These are phyloP conservation scores for Myopa testacea DNA, from an alignment of 2,888 invertebrate species.

Conservation along the genomic window DNA sequence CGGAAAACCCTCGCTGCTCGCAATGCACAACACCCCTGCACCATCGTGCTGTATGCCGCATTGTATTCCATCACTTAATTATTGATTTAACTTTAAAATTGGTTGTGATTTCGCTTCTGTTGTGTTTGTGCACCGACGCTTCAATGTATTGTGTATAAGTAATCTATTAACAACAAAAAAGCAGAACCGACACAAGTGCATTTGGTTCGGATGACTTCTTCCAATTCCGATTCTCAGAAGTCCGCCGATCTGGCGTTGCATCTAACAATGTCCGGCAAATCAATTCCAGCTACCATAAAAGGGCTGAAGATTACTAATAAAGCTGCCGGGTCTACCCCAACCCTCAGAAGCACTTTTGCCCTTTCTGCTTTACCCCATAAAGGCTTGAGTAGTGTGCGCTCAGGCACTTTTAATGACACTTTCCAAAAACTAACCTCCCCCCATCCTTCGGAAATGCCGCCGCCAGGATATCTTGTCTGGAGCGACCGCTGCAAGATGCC, in stretches of 20 bases:
- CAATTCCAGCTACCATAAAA: too few relatives aligned
- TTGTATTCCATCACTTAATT: neutral
- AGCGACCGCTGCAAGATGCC: conserved; percentile 75
- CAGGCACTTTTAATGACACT: conserved; percentile 18
- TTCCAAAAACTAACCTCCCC: conserved; percentile 9
- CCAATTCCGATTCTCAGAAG: too few relatives aligned
- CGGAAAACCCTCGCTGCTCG: too few relatives aligned
- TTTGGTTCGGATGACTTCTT: neutral
- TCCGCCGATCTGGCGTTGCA: neutral
- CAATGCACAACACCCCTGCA: too few relatives aligned
- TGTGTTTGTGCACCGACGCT: neutral
- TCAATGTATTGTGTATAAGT: neutral
- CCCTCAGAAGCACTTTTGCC: neutral
- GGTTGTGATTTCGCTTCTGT: conserved; percentile 1
- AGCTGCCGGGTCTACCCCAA: neutral
- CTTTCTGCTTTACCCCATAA: conserved; percentile 18
- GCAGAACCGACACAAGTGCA: conserved; percentile 32
- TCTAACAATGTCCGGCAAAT: neutral
- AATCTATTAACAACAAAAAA: neutral
- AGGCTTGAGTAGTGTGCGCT: neutral
- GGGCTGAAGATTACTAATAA: too few relatives aligned
- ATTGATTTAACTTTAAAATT: too few relatives aligned
- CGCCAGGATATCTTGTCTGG: conserved; percentile 68
- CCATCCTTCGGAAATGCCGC: conserved; percentile 41
- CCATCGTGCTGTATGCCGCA: neutral